Conservation (phyloP, 2,888 invertebrate species). For the Machimus atricapillus region DNA sequence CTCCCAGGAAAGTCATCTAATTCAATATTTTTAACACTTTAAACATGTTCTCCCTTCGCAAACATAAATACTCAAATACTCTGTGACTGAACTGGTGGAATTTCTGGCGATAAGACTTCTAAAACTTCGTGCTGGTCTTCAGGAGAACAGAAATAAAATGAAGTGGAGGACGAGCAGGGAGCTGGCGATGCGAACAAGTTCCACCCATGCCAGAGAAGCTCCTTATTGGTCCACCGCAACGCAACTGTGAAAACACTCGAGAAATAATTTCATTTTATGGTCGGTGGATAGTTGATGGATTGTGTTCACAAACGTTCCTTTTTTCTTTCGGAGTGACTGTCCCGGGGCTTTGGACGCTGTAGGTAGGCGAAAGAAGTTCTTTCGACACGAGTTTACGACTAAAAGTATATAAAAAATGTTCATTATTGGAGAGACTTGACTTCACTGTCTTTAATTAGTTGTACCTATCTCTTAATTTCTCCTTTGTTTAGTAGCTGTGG, state of each 20-base stretch:
- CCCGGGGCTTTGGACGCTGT: neutral
- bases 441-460: neutral
- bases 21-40: conserved; percentile 31
- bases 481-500: neutral
- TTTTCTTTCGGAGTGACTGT: neutral
- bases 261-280: conserved; percentile 36
- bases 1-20: neutral
- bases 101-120: neutral
- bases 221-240: neutral
- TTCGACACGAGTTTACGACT: neutral
- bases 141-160: neutral
- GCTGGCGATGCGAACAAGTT: neutral
- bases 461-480: neutral
- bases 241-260: conserved; percentile 11
- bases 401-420: neutral
- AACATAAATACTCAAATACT: conserved; percentile 7
- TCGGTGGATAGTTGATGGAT: conserved; percentile 34
- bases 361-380: neutral
- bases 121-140: neutral
- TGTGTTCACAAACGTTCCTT: neutral
- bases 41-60: neutral
- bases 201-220: neutral
- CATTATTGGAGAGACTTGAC: neutral
- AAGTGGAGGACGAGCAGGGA: neutral
- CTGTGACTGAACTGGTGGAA: neutral